Base-by-base conservation (phyloP, 2,888 invertebrate genomes). In the Temnothorax ravouxi region DNA sequence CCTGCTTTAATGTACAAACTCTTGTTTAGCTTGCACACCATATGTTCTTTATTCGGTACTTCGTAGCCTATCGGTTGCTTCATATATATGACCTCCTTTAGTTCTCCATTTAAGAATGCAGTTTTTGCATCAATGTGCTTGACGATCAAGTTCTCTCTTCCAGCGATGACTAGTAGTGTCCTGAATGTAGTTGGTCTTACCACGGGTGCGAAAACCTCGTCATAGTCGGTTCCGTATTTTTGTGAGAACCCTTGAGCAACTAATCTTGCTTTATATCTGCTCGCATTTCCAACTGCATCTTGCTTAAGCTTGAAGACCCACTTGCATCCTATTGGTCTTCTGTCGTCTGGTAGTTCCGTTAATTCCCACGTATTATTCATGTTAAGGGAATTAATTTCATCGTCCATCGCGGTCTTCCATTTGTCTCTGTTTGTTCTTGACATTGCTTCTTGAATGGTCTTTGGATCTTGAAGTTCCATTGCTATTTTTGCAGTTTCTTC, bases 151-250 rank as follows among this genome's bases (percentile, higher is more conserved):
- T 62, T 62, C 5, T 38, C 2, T 11, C 2, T 62, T 18, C 62
- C 34, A 38, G 38, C n/a, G 6, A 62, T 62, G 18, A n/a, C 29
- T 9, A 62, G n/a, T n/a, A 62, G 5, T 2, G 38, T 62, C 1
- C n/a, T 18, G 6, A 62, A 38, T 38, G 62, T 62, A 3, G n/a
- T 38, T 62, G 18, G 18, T 9, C n/a, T 62, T 62, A 62, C n/a
- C 11, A 62, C 61, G 9, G 61, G 61, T 9, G 61, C 41, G 11
- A 34, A 25, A 34, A 76, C 54, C 3, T 84, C 52, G 6, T 74
- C 67, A 13, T 75, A 84, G 11, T 84, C 84, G 0, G 25, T 59
- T 3, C 74, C 54, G 21, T 79, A 69, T 52, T 80, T 29, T 15
- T 84, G 74, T 0, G 64, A 34, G 25, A 66, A 84, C 0, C 84